Base-by-base conservation (phyloP, 2,797 vertebrate genomes). In the Onychomys torridus region DNA sequence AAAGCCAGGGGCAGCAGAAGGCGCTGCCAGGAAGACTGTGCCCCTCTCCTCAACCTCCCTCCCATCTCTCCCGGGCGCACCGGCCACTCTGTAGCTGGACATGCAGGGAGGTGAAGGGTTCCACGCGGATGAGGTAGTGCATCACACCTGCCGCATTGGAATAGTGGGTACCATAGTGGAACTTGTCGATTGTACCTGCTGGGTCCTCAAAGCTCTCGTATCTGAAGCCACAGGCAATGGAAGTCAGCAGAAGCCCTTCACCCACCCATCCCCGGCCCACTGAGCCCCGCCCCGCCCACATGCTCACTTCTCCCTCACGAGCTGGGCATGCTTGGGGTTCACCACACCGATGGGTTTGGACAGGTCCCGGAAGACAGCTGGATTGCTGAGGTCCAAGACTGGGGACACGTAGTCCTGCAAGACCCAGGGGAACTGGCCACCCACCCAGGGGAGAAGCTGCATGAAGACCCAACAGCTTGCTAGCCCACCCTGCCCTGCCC, bases 151-250 rank as follows among this genome's bases (percentile, higher is more conserved):
- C 99, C 0, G 99, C 99, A 1, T 99, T 99, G 92, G 99, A 99
- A 98, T 99, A 99, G 99, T 99, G 99, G 17, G 99, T 99, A 96
- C 99, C 99, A 0, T 99, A 99, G 98, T 99, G 99, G 98, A 99
- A 99, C 98, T 99, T 99, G 98, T 99, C 99, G 0, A 99, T 99
- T 1, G 99, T 99, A 97, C 99, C 99, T 0, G 99, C 99, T 10
- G 99, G 98, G 97, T 99, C 99, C 98, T 99, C 99, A 4, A 99
- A 99, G 98, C 99, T 99, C 98, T 99, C 99, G 0, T 99, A 99
- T 97, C 99, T 99, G 94, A 11, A 8, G 88, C 88, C 87, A 6
- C 13, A 17, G 59, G n/a, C 6, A 1, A 3, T 0, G 16, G 4
- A 0, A 17, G 5, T 82, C 21, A 40, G 83, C 37, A 27, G 29